Percentiles rank a stretch among this genome's conserved stretches.
These are phyloP conservation scores for Trachelus iudaicus DNA, from an alignment of 2,888 invertebrate genomes.

Conservation along the genomic window DNA sequence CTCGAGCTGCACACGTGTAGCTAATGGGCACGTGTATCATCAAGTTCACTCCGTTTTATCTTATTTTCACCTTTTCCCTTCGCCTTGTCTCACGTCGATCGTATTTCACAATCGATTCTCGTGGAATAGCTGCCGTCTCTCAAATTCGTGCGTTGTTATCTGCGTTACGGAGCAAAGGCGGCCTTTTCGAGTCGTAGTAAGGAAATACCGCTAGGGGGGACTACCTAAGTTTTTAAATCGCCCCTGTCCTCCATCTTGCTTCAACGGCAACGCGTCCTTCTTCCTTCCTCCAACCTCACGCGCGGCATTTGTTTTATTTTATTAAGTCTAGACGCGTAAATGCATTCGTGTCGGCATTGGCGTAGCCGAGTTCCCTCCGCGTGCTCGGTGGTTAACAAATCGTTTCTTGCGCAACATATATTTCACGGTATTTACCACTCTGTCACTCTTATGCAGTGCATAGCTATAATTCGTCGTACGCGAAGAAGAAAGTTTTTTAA, in stretches of 20 bases:
- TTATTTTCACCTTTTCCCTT: not conserved
- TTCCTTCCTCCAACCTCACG: slow-evolving; percentile 29
- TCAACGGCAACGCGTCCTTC: slow-evolving; percentile 35
- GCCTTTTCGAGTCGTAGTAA: slow-evolving; percentile 28
- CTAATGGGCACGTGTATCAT: not conserved
- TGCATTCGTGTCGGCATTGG: slow-evolving; percentile 54
- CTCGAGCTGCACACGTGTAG: not conserved
- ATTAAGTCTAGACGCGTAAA: slow-evolving; percentile 65
- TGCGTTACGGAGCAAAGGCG: not conserved
- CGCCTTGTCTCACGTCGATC: not conserved
- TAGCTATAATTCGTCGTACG: too few relatives aligned
- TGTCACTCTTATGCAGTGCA: not conserved
- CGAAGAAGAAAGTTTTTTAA: not conserved
- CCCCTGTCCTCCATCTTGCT: slow-evolving; percentile 22
- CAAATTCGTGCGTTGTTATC: not conserved
- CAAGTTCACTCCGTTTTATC: not conserved
- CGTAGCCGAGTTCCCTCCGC: slow-evolving; percentile 36
- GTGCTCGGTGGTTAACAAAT: slow-evolving; percentile 22
- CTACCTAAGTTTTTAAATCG: slow-evolving; percentile 52
- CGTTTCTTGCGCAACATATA: not conserved
- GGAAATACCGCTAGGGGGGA: slow-evolving; percentile 48
- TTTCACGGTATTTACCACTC: too few relatives aligned
- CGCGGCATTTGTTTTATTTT: slow-evolving; percentile 62
- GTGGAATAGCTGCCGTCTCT: not conserved
- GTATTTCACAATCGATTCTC: not conserved